Evolutionary conservation across 2,113 vertebrate genomes (phyloP).

Genomic region (Solea solea): DNA sequence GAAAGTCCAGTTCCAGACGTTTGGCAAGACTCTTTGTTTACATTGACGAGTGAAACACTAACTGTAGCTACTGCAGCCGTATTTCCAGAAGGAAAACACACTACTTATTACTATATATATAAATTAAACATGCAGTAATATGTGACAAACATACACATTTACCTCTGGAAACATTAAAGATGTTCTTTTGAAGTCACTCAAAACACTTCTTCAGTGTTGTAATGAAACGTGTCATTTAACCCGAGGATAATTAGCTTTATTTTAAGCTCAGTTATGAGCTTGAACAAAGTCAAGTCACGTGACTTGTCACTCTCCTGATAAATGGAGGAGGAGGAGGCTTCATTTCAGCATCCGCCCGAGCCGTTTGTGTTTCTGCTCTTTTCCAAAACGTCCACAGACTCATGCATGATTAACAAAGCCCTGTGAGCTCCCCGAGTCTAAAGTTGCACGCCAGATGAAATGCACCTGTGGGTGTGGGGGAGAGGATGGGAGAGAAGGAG

Average conservation of each 20-base stretch:
- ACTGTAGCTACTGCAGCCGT: background rate
- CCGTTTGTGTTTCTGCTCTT: constrained; percentile 56
- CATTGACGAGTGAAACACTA: background rate
- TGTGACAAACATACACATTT: too few species aligned
- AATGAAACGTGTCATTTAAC: too few species aligned
- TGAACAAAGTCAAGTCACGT: constrained; percentile 6
- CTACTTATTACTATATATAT: too few species aligned
- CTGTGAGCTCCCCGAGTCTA: constrained; percentile 51
- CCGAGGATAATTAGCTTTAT: background rate
- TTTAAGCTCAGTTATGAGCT: background rate
- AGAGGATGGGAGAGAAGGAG: constrained; percentile 7
- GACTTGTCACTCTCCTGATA: constrained; percentile 35
- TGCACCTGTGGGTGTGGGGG: constrained; percentile 56
- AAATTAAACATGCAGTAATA: too few species aligned
- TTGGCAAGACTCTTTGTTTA: background rate
- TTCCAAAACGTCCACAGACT: constrained; percentile 65
- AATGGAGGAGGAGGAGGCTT: constrained; percentile 25
- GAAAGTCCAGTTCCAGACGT: background rate
- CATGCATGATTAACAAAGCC: constrained; percentile 72
- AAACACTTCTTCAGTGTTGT: background rate
- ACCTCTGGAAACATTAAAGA: too few species aligned
- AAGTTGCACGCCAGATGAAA: constrained; percentile 60
- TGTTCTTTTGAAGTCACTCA: background rate
- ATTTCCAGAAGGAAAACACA: too few species aligned
- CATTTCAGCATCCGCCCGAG: constrained; percentile 50